A percentile compares a stretch with the other conserved stretches of the same genome.
Conservation (phyloP, 2,888 invertebrate species). For the Apantesis nais region DNA sequence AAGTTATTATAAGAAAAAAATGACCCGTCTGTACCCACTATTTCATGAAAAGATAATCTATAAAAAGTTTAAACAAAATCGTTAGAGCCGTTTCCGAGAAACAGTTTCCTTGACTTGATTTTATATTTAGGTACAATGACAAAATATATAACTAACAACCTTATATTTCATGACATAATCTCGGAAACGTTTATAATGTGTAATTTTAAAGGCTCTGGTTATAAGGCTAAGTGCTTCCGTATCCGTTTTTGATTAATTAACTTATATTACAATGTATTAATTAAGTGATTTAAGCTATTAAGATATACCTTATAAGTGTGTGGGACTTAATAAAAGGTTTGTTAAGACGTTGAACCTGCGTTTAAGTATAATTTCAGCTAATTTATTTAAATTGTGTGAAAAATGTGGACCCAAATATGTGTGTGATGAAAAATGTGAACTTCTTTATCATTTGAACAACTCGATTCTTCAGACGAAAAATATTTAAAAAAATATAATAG, state of each 20-base stretch:
- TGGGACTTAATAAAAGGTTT: neutral
- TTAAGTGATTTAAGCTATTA: neutral
- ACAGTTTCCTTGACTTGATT: neutral
- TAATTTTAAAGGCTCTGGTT: conserved; percentile 10
- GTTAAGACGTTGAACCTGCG: neutral
- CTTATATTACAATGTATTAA: neutral
- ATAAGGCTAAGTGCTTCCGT: conserved; percentile 10
- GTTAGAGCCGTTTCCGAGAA: neutral
- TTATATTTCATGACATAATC: conserved; percentile 5
- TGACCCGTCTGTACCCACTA: too few species aligned
- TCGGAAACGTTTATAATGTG: neutral
- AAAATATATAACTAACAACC: neutral
- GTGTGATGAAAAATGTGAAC: too few species aligned
- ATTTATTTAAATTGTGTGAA: too few species aligned
- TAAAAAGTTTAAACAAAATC: neutral
- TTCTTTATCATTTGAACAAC: too few species aligned
- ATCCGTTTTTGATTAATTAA: conserved; percentile 3
- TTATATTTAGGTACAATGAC: neutral
- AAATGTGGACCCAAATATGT: too few species aligned
- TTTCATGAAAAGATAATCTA: too few species aligned
- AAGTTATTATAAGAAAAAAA: too few species aligned
- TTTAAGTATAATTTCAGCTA: neutral
- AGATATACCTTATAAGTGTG: neutral
- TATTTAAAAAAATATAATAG: too few species aligned
- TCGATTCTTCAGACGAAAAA: too few species aligned